Base-by-base conservation (phyloP, 2,888 invertebrate genomes). In the Loripinus fragilis region DNA sequence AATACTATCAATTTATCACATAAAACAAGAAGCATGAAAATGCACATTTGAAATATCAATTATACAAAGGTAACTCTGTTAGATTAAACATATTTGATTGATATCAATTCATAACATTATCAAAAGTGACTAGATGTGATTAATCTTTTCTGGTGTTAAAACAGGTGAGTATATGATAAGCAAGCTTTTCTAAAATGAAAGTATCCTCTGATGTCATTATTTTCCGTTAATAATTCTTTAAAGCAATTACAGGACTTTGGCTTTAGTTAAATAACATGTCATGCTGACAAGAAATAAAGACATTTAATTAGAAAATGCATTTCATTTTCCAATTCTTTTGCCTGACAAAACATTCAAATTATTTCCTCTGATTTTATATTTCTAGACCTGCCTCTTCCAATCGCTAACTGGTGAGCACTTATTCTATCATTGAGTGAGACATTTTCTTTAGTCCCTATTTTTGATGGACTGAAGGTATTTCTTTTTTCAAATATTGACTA, bases 361-460 rank as follows among this genome's bases (percentile, higher is more conserved):
- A 25, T 55, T 28, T 55, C 55, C 10, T 7, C 30, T 55, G 55
- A 5, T 55, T 55, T 55, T 28, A 55, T 28, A 55, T 55, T 55
- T 25, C 20, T 55, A 20, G 23, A 55, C 28, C 55, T 55, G 5
- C 55, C 55, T 28, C 55, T 55, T 55, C 28, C 55, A 55, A 55
- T 55, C 10, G 55, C 55, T 55, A 55, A 28, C 30, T 55, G 55
- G 28, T 55, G 55, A 7, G 55, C 55, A 55, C 55, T 55, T 55
- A 55, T 55, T 25, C 55, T 55, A 28, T n/a, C 23, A 55, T 20
- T 28, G 28, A 28, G 55, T 55, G 17, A 28, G 28, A 28, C 55
- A 55, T 55, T 55, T 55, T 55, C 55, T 17, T 7, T 28, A 12
- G 8, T 55, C 55, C 20, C 55, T 55, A 55, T 55, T 55, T 55